These are phyloP conservation scores for Alcedo atthis DNA, from an alignment of 2,797 vertebrate genomes.

Conservation along the genomic window DNA sequence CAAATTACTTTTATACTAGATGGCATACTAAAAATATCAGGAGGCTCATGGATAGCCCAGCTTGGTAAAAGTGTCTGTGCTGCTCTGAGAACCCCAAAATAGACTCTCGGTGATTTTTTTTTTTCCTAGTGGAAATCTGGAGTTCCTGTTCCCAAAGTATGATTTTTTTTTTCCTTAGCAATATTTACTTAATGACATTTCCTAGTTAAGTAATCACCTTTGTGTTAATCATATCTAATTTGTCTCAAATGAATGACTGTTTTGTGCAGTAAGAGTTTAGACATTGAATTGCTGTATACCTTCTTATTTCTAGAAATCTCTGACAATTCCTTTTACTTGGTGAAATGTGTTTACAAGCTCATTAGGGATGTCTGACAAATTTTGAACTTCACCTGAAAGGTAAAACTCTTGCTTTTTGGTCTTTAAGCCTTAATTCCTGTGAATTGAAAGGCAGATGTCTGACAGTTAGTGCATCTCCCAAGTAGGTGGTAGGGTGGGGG, in stretches of 20 bases:
- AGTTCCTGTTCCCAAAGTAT: background rate
- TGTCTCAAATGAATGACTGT: background rate
- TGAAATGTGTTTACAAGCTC: background rate
- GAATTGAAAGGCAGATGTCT: background rate
- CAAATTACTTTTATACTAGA: background rate
- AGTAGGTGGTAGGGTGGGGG: too few relatives aligned
- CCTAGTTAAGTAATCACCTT: background rate
- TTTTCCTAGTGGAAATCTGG: background rate
- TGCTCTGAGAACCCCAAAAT: background rate
- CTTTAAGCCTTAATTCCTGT: background rate
- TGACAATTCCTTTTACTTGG: background rate
- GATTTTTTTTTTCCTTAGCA: background rate
- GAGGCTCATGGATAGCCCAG: background rate
- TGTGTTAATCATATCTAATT: background rate
- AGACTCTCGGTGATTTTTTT: background rate
- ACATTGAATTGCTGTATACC: background rate
- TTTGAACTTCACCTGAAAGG: background rate
- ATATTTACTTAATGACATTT: background rate
- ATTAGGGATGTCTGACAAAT: background rate
- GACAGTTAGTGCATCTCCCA: background rate
- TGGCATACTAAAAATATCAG: background rate
- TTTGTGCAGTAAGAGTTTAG: background rate
- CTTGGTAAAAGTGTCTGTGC: background rate
- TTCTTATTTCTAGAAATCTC: background rate
- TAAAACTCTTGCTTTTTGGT: background rate